A percentile compares a stretch with the other conserved stretches of the same genome.
These are phyloP conservation scores for Latrodectus geometricus DNA, from an alignment of 1,140 invertebrate species.

Conservation along the genomic window DNA sequence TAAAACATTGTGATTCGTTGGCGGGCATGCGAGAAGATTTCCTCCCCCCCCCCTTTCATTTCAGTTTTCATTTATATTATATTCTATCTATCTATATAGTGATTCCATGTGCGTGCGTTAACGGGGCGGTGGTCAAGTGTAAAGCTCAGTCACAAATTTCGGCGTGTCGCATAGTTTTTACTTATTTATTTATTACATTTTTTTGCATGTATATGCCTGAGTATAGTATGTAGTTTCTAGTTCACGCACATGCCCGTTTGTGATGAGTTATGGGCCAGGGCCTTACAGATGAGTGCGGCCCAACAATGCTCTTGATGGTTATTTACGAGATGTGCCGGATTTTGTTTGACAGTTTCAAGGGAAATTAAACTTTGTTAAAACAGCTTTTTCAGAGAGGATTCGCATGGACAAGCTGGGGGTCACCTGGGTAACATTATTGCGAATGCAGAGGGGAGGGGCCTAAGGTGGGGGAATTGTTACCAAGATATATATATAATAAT, in stretches of 20 bases:
- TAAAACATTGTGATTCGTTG: slow-evolving; percentile 51
- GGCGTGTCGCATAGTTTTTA: background rate
- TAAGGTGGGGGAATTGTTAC: slow-evolving; percentile 22
- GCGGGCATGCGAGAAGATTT: slow-evolving; percentile 41
- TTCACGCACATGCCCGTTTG: slow-evolving; percentile 41
- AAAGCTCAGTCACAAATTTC: slow-evolving; percentile 48
- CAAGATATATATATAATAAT: slow-evolving; percentile 8
- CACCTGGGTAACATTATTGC: slow-evolving; percentile 43
- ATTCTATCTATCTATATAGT: slow-evolving; percentile 24
- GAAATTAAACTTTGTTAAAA: slow-evolving; percentile 59
- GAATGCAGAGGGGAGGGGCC: background rate
- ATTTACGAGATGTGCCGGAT: slow-evolving; percentile 45
- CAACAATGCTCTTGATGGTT: slow-evolving; percentile 46
- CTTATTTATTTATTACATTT: background rate
- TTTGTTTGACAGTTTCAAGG: slow-evolving; percentile 53
- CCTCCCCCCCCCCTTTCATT: background rate
- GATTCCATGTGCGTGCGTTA: slow-evolving; percentile 31
- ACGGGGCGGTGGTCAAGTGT: slow-evolving; percentile 54
- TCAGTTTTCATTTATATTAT: slow-evolving; percentile 23
- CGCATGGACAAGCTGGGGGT: slow-evolving; percentile 35
- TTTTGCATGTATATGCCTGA: background rate
- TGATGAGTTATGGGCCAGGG: slow-evolving; percentile 26
- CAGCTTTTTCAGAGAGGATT: slow-evolving; percentile 47
- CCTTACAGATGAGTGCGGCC: slow-evolving; percentile 46
- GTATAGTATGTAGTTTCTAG: slow-evolving; percentile 28